Conservation (phyloP, 2,888 invertebrate genomes). For the Pherbina coryleti region DNA sequence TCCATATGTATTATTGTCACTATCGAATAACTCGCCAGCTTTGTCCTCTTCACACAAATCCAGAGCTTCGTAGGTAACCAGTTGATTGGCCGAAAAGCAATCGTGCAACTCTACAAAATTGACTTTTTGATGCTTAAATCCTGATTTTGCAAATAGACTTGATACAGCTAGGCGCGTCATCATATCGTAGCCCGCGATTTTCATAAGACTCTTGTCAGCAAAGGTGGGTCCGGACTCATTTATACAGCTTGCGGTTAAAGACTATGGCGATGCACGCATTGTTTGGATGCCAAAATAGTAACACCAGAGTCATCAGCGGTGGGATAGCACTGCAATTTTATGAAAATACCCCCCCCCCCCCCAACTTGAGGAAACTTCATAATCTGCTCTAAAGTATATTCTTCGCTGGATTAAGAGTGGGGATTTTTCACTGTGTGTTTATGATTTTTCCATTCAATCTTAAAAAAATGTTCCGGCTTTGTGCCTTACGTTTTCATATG, state of each 20-base stretch:
- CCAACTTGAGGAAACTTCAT: slow-evolving; percentile 89
- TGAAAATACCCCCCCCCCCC: slow-evolving; percentile 91
- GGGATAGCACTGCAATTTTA: slow-evolving; percentile 97
- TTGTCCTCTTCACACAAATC: slow-evolving; percentile 91
- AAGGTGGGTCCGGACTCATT: slow-evolving; percentile 93
- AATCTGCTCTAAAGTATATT: slow-evolving; percentile 92
- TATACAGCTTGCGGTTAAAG: slow-evolving; percentile 91
- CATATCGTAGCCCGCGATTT: slow-evolving; percentile 89
- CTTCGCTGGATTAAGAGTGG: slow-evolving; percentile 93
- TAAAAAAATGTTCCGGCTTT: slow-evolving; percentile 92
- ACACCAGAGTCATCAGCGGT: slow-evolving; percentile 99
- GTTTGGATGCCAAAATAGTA: slow-evolving; percentile 90
- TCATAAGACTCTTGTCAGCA: slow-evolving; percentile 69
- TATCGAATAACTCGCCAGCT: slow-evolving; percentile 92
- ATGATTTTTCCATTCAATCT: slow-evolving; percentile 98
- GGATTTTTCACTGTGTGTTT: slow-evolving; percentile 97
- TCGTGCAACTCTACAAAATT: slow-evolving; percentile 97
- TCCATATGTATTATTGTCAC: slow-evolving; percentile 96
- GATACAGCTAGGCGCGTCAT: slow-evolving; percentile 87
- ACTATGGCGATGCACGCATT: slow-evolving; percentile 86
- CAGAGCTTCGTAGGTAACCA: slow-evolving; percentile 97
- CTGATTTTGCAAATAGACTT: slow-evolving; percentile 81
- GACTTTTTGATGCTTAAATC: slow-evolving; percentile 82
- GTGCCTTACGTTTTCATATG: slow-evolving; percentile 89
- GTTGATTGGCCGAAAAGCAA: slow-evolving; percentile 97